Evolutionary conservation across 30 jellyfish, hydroid and myxozoan genomes (phyloP).

Genomic region (Pseudorhiza aurosa): DNA sequence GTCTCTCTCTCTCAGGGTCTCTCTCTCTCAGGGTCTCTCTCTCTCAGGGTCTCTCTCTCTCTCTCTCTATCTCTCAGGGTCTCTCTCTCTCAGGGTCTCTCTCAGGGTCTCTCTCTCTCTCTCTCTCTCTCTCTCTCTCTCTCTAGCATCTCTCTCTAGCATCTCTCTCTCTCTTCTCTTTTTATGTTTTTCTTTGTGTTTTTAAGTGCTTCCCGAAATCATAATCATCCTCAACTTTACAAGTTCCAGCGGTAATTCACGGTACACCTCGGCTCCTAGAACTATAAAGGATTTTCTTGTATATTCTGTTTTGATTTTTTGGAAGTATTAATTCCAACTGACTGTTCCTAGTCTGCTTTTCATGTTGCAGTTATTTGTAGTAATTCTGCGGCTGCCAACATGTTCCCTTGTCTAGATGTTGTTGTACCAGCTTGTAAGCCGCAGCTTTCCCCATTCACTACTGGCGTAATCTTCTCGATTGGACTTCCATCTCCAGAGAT

Average conservation of each 20-base stretch:
- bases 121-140: no score
- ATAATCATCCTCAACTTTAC: no score
- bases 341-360: slow-evolving; percentile 4
- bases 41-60: no score
- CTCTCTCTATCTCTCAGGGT: no score
- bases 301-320: slow-evolving; percentile 14
- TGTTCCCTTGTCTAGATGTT: slow-evolving; percentile 24
- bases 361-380: not conserved
- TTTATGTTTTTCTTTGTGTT: no score
- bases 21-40: no score
- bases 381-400: slow-evolving; percentile 20
- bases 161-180: no score
- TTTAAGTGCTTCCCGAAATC: no score
- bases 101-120: no score
- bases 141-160: no score
- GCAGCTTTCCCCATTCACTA: not conserved
- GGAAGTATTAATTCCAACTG: not conserved
- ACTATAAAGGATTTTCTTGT: slow-evolving; percentile 3
- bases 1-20: no score
- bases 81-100: no score
- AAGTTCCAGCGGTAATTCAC: not conserved
- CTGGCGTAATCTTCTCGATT: not conserved
- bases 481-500: not conserved
- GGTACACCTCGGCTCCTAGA: not conserved
- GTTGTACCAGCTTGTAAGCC: slow-evolving; percentile 9